Base-by-base conservation (phyloP, 2,113 vertebrate genomes). In the Hippocampus comes region DNA sequence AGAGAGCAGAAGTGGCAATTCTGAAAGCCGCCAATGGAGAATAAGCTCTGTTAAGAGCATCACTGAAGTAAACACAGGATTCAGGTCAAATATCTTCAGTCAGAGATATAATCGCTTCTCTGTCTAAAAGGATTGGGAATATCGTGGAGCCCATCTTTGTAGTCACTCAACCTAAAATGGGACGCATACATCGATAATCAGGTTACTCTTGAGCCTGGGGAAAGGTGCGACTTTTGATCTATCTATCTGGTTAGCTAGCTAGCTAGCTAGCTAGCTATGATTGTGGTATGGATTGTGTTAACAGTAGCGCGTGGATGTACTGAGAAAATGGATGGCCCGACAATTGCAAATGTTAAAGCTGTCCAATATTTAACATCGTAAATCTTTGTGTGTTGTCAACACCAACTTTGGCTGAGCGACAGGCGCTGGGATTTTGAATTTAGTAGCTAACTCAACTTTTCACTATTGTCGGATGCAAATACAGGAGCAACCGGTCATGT, bases 21-120 rank as follows among this genome's bases (percentile, higher is more conserved):
- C 67, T 77, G 82, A 91, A 89, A 78, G 82, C 43, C 73, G 66
- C 76, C 89, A 88, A 92, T 87, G 85, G 85, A 78, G 80, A 82
- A 78, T 84, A 87, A 86, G 78, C 84, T 84, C 79, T 74, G 72
- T 71, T 89, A 84, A 90, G 81, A 83, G 80, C 82, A 85, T 87
- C 82, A 84, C 60, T 71, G 72, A 77, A 74, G 86, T 77, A 82
- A 87, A 85, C 70, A 72, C 70, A 60, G 73, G 60, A 78, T 90
- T 87, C 76, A 79, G 78, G 81, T 79, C 70, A 83, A 71, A 77
- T 73, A 67, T 82, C 60, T 73, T 84, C 70, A 63, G 60, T 80
- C 72, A 67, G 59, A 67, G 72, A 57, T 63, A 42, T 73, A 77
- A 86, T 81, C 68, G 72, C 66, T 51, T 57, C 69, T 75, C 65